Base-by-base conservation (phyloP, 2,888 invertebrate species). In the Mythimna impura region DNA sequence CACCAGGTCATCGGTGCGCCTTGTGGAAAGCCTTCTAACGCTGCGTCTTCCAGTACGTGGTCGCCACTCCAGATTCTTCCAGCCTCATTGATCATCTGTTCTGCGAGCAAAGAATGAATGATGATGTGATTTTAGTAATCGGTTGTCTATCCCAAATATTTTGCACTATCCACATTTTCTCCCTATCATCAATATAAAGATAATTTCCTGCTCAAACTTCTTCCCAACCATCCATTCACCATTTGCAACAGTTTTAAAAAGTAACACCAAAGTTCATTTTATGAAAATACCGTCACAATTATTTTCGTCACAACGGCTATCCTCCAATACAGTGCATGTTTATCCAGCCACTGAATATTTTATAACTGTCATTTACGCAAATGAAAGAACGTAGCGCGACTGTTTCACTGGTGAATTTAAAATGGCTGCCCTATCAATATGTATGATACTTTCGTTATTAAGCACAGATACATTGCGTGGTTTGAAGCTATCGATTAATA, bases 361-460 rank as follows among this genome's bases (percentile, higher is more conserved):
- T 78, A 87, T 82, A 76, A 78, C 73, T 71, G 76, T 80, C 82
- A 88, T 87, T 86, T 77, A 81, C 75, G 79, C 80, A 85, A 89
- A 86, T 87, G 83, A 80, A 82, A 75, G 73, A 74, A 72, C 62
- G 72, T 67, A 66, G 67, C 57, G 65, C 22, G 63, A 57, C 58
- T 66, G 70, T 72, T 75, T 65, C 55, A 52, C 64, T 71, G 68
- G 78, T 82, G 84, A 86, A 86, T 87, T 88, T 74, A 80, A 86
- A 85, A 80, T 68, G 63, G 57, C 64, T 54, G 74, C 65, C 70
- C 50, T 77, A 86, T 84, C 76, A 86, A 85, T 87, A 83, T 82
- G 81, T 73, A 83, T 81, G 81, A 81, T 79, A 81, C 73, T 81
- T 79, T 64, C 68, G 76, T 80, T 83, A 80, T 80, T 83, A 80